Evolutionary conservation across 2,113 vertebrate genomes (phyloP).

Genomic region (Xenus cinereus): DNA sequence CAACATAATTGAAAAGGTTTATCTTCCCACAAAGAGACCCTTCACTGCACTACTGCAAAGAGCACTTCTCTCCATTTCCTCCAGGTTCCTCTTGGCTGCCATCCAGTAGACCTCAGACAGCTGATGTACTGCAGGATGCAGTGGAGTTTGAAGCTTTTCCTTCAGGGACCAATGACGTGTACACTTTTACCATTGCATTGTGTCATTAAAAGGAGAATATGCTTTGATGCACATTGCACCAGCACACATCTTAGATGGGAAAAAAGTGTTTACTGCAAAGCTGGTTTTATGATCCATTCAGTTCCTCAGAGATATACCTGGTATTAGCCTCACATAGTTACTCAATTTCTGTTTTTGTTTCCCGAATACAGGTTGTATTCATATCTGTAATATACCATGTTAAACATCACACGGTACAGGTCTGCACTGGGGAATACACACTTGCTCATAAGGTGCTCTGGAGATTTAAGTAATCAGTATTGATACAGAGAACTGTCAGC

Average conservation of each 20-base stretch:
- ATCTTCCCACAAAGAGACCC: slow-evolving; percentile 8
- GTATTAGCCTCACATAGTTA: not conserved
- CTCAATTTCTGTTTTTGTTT: not conserved
- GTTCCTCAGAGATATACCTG: not conserved
- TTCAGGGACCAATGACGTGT: not conserved
- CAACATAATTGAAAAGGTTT: slow-evolving; percentile 50
- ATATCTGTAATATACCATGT: not conserved
- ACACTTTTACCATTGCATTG: not conserved
- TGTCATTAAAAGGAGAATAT: not conserved
- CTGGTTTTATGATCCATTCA: not conserved
- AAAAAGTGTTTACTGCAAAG: not conserved
- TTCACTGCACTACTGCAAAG: not conserved
- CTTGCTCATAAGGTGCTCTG: not conserved
- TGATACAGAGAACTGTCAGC: not conserved
- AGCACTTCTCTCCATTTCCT: not conserved
- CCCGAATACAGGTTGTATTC: not conserved
- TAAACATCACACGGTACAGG: not conserved
- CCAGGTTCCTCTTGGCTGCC: not conserved
- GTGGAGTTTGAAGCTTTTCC: not conserved
- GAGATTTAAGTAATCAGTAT: not conserved
- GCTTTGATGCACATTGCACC: not conserved
- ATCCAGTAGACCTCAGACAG: not conserved
- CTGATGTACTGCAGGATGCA: not conserved
- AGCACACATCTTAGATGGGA: not conserved
- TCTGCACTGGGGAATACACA: not conserved